Conservation (phyloP, 2,888 invertebrate species). For the Agonopterix subpropinquella region DNA sequence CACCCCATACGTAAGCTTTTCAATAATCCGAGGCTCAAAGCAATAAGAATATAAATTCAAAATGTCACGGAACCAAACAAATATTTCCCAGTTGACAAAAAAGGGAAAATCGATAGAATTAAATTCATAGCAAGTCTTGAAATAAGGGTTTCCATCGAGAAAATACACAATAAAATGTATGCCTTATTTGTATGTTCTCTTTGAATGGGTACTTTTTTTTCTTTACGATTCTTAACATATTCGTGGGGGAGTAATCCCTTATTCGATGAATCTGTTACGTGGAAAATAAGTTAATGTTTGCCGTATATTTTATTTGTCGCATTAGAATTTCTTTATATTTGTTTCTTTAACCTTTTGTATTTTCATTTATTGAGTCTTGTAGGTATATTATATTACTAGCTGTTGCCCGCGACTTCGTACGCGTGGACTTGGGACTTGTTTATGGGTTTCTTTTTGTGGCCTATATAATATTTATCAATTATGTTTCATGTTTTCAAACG, state of each 20-base stretch:
- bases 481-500: no score
- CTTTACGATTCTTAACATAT: conserved; percentile 2
- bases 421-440: no score
- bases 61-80: not conserved
- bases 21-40: no score
- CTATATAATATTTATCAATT: no score
- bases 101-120: conserved; percentile 39
- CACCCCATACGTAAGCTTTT: no score
- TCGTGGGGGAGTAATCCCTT: conserved; percentile 3
- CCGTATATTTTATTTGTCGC: not conserved
- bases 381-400: no score
- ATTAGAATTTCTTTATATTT: not conserved
- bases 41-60: no score
- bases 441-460: no score
- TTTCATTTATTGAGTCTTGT: no score
- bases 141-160: conserved; percentile 35
- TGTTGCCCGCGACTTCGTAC: no score
- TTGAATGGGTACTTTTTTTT: conserved; percentile 33
- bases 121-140: conserved; percentile 37
- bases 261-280: not conserved
- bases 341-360: no score
- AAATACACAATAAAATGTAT: conserved; percentile 34
- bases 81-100: not conserved
- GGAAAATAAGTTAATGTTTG: not conserved
- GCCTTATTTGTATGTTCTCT: conserved; percentile 35